phyloP scores from a whole-genome alignment of 2,888 invertebrate species.

The Germaria angustata region DNA sequence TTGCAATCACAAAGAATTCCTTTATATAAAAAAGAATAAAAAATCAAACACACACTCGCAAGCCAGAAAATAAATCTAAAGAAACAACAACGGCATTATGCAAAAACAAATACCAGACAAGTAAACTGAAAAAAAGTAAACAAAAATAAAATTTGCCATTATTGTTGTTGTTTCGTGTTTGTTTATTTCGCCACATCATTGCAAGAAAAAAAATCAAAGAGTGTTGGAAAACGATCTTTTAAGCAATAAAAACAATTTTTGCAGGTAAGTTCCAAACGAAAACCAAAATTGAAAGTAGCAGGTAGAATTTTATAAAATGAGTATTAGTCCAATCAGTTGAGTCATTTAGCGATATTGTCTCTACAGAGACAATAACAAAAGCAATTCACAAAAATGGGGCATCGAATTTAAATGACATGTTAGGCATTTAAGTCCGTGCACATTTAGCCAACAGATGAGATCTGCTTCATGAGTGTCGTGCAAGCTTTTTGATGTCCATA shows the following conservation, averaged over 20 bases:
- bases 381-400: background rate
- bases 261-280: conserved; percentile 2
- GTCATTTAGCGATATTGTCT: background rate
- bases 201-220: background rate
- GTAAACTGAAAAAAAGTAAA: conserved; percentile 54
- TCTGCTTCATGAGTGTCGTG: too few species aligned
- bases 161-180: background rate
- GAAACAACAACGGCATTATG: background rate
- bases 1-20: conserved; percentile 23
- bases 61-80: background rate
- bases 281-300: background rate
- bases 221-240: conserved; percentile 31
- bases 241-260: background rate
- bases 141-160: conserved; percentile 48
- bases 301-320: background rate
- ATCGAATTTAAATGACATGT: too few species aligned
- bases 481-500: too few species aligned
- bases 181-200: background rate
- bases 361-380: background rate
- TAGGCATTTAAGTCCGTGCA: too few species aligned
- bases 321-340: background rate
- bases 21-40: conserved; percentile 2
- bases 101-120: conserved; percentile 39
- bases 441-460: too few species aligned
- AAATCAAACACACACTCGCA: background rate